These are phyloP conservation scores for Drosophila cracens DNA, from an alignment of 2,888 invertebrate genomes.

Conservation along the genomic window DNA sequence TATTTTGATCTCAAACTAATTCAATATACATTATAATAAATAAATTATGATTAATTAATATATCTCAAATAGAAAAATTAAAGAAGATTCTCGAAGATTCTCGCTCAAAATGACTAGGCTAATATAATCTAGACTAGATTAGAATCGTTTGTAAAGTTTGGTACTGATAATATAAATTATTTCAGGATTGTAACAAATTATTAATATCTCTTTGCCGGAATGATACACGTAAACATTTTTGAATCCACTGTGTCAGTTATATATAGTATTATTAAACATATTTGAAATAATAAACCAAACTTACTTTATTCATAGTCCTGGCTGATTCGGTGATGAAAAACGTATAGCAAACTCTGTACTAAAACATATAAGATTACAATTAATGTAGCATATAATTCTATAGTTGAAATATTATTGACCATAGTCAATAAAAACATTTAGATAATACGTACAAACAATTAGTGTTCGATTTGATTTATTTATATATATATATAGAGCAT, in stretches of 20 bases:
- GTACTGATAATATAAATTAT: background rate
- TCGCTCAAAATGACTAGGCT: background rate
- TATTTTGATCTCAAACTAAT: background rate
- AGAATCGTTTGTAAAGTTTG: background rate
- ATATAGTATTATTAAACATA: background rate
- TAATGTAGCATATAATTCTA: background rate
- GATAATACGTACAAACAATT: background rate
- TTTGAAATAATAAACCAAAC: background rate
- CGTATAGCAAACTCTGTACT: background rate
- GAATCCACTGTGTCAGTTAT: background rate
- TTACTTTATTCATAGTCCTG: conserved; percentile 1
- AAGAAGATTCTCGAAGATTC: background rate
- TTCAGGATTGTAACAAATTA: background rate
- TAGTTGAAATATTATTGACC: background rate
- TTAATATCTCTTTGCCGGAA: background rate
- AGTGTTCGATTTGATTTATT: conserved; percentile 2
- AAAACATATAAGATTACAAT: background rate
- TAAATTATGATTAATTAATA: background rate
- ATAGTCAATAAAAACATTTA: background rate
- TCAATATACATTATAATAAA: background rate
- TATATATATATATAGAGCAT: background rate
- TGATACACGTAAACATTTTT: background rate
- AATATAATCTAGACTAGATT: background rate
- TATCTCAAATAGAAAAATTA: background rate
- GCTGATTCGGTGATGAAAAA: background rate